Conservation (phyloP, 2,888 invertebrate genomes). For the Mesorhabditis belari region DNA sequence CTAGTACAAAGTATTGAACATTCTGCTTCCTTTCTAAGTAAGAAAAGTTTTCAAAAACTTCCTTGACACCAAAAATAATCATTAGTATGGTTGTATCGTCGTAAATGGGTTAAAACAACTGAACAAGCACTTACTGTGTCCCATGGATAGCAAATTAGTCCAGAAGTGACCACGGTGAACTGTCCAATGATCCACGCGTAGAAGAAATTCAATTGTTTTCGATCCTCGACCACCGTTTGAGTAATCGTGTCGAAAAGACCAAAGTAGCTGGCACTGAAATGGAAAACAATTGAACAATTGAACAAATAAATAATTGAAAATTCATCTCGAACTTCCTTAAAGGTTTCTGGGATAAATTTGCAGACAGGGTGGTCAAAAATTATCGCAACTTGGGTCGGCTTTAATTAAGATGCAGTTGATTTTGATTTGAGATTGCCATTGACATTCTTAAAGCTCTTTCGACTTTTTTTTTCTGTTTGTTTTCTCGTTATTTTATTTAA, state of each 20-base stretch:
- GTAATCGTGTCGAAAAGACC: constrained; percentile 90
- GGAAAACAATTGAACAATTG: constrained; percentile 1
- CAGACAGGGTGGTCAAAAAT: too few species aligned
- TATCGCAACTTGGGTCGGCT: too few species aligned
- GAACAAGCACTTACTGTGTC: constrained; percentile 67
- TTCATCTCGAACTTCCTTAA: too few species aligned
- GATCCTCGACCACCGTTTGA: constrained; percentile 54
- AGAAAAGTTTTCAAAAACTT: not conserved
- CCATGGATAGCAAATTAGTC: constrained; percentile 75
- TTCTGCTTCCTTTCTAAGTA: not conserved
- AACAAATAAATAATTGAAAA: not conserved
- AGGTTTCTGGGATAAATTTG: too few species aligned
- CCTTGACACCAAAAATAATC: not conserved
- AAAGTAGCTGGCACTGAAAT: constrained; percentile 72
- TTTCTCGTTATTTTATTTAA: too few species aligned
- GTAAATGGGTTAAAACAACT: not conserved
- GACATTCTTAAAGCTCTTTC: too few species aligned
- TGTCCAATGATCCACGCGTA: constrained; percentile 35
- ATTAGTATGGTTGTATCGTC: not conserved
- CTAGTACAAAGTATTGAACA: too few species aligned
- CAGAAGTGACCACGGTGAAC: constrained; percentile 30
- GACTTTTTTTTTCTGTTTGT: too few species aligned
- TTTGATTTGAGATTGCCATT: too few species aligned
- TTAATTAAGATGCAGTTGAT: too few species aligned
- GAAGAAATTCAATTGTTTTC: constrained; percentile 31